Evolutionary conservation across 2,888 invertebrate genomes (phyloP).

Genomic region (Pterostichus niger): DNA sequence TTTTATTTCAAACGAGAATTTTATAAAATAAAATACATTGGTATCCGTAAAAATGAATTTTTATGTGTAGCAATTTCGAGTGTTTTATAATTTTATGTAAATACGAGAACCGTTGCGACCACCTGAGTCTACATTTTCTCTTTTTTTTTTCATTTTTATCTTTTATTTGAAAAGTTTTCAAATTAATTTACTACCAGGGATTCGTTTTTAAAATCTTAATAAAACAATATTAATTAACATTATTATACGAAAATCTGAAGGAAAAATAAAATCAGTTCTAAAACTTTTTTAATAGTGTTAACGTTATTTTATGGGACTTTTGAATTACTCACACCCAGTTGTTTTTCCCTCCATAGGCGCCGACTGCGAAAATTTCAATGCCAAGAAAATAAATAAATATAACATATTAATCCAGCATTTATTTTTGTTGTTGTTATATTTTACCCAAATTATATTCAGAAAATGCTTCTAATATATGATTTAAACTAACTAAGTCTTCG

Average conservation of each 20-base stretch:
- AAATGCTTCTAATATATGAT: too few species aligned
- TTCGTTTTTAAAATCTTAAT: constrained; percentile 58
- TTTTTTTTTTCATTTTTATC: constrained; percentile 57
- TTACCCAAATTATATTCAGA: too few species aligned
- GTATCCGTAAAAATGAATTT: constrained; percentile 60
- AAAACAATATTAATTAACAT: constrained; percentile 64
- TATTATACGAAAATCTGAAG: constrained; percentile 56
- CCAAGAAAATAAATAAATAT: too few species aligned
- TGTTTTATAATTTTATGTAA: constrained; percentile 61
- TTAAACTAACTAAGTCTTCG: too few species aligned
- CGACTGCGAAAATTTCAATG: too few species aligned
- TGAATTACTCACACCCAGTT: constrained; percentile 1
- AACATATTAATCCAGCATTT: too few species aligned
- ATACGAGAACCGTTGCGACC: constrained; percentile 49
- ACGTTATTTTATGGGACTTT: constrained; percentile 45
- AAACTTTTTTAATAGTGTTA: constrained; percentile 61
- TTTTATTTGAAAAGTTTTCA: constrained; percentile 64
- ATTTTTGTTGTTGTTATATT: too few species aligned
- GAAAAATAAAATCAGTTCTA: constrained; percentile 42
- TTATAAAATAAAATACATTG: constrained; percentile 42
- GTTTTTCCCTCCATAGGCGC: constrained; percentile 10
- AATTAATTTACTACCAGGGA: constrained; percentile 57
- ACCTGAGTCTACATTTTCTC: constrained; percentile 55
- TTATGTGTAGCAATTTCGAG: constrained; percentile 52
- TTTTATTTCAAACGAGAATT: constrained; percentile 40